Percentiles rank a stretch among this genome's conserved stretches.
Conservation (phyloP, 2,888 invertebrate genomes). For the Entomobrya multifasciata region DNA sequence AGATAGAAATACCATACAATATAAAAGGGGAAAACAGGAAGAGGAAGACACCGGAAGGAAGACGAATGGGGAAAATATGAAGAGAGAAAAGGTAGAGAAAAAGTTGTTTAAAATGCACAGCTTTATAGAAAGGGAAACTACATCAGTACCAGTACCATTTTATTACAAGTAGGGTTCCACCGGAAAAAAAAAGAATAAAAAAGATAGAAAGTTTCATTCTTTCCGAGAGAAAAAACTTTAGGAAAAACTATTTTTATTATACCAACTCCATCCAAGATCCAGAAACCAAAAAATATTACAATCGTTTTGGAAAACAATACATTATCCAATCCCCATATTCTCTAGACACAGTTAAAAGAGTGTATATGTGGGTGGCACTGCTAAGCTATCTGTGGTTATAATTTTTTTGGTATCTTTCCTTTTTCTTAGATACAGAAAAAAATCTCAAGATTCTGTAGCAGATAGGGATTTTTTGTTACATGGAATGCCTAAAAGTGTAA, state of each 20-base stretch:
- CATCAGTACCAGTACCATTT: no score
- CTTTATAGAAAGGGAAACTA: no score
- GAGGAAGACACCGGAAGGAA: constrained; percentile 21
- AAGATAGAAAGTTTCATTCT: constrained; percentile 37
- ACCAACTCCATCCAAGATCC: no score
- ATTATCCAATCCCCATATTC: constrained; percentile 14
- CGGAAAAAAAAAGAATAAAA: not conserved
- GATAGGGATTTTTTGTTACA: no score
- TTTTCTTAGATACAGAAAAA: not conserved
- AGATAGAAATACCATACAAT: no score
- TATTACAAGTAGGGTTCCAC: not conserved
- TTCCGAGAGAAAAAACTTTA: constrained; percentile 1
- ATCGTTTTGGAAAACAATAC: constrained; percentile 8
- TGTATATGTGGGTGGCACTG: constrained; percentile 13
- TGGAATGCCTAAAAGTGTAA: not conserved
- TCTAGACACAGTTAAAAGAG: not conserved
- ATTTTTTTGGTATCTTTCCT: not conserved
- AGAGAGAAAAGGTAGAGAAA: not conserved
- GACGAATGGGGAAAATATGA: constrained; percentile 33
- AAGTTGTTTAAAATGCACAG: constrained; percentile 45
- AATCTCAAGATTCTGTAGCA: no score
- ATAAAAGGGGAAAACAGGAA: constrained; percentile 1
- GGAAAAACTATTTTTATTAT: not conserved
- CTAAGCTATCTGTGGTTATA: not conserved
- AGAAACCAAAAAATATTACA: no score